Conservation (phyloP, 1,140 invertebrate species). For the Drosophila chauvacae region DNA sequence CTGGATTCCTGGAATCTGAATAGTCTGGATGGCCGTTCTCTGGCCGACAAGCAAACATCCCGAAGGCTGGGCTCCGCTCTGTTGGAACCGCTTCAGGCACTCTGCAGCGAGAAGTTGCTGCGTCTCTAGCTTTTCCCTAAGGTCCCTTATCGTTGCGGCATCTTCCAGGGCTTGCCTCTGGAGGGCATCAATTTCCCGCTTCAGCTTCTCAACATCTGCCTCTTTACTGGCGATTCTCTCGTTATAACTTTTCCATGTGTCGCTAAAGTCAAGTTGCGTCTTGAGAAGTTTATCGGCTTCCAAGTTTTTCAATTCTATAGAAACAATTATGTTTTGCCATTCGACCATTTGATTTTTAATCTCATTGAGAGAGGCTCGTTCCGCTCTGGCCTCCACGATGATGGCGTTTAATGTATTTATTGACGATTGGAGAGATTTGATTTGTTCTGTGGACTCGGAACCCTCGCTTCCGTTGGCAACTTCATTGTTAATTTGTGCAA, state of each 20-base stretch:
- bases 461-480: not conserved
- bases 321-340: not conserved
- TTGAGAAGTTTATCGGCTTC: slow-evolving; percentile 7
- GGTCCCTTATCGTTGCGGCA: not conserved
- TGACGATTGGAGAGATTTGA: not conserved
- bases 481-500: not conserved
- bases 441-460: not conserved
- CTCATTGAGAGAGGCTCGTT: not conserved
- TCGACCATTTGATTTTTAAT: slow-evolving; percentile 14
- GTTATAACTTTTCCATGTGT: slow-evolving; percentile 3
- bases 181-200: not conserved
- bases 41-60: not conserved
- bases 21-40: not conserved
- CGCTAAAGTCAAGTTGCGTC: not conserved
- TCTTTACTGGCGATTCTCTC: slow-evolving; percentile 1
- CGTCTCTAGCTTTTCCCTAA: not conserved
- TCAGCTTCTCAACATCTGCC: not conserved
- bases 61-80: not conserved
- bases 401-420: not conserved
- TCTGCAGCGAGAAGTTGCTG: not conserved
- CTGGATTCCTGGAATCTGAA: not conserved
- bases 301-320: slow-evolving; percentile 1
- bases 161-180: not conserved
- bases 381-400: not conserved
- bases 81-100: slow-evolving; percentile 1